Percentiles rank a stretch among this genome's conserved stretches.
These are phyloP conservation scores for Isaurus tuberculatus DNA, from an alignment of 92 coral and sea anemone genomes.

Conservation along the genomic window DNA sequence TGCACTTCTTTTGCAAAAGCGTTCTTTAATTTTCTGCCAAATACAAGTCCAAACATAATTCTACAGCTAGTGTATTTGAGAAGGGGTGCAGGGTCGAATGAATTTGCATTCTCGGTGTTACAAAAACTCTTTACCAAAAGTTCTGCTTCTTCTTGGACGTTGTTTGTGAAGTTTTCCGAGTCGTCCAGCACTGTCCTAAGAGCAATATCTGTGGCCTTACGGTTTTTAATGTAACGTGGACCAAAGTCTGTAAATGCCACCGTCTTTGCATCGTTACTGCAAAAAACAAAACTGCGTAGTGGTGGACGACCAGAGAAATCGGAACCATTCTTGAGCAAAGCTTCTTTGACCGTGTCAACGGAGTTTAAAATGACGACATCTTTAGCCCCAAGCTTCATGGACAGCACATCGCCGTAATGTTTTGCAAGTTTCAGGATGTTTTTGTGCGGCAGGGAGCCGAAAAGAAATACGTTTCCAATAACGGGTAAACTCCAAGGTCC, in stretches of 20 bases:
- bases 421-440: slow-evolving; percentile 86
- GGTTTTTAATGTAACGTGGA: slow-evolving; percentile 79
- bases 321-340: slow-evolving; percentile 84
- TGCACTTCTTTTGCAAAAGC: slow-evolving; percentile 73
- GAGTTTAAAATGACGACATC: slow-evolving; percentile 90
- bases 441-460: slow-evolving; percentile 90
- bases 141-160: slow-evolving; percentile 70
- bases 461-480: slow-evolving; percentile 89
- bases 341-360: slow-evolving; percentile 89
- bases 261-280: slow-evolving; percentile 85
- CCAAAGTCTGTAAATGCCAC: slow-evolving; percentile 92
- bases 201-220: slow-evolving; percentile 88
- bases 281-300: slow-evolving; percentile 79
- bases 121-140: slow-evolving; percentile 73
- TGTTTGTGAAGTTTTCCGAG: slow-evolving; percentile 68
- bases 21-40: slow-evolving; percentile 81
- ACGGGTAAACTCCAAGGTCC: slow-evolving; percentile 94
- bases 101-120: slow-evolving; percentile 59
- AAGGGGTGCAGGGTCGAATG: slow-evolving; percentile 81
- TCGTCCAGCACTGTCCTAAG: slow-evolving; percentile 78
- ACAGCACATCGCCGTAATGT: slow-evolving; percentile 89
- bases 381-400: slow-evolving; percentile 90
- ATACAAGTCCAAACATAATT: slow-evolving; percentile 75
- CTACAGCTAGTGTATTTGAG: slow-evolving; percentile 69
- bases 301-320: slow-evolving; percentile 97